These are phyloP conservation scores for Drosophila suboccidentalis DNA, from an alignment of 2,888 invertebrate species.

Conservation along the genomic window DNA sequence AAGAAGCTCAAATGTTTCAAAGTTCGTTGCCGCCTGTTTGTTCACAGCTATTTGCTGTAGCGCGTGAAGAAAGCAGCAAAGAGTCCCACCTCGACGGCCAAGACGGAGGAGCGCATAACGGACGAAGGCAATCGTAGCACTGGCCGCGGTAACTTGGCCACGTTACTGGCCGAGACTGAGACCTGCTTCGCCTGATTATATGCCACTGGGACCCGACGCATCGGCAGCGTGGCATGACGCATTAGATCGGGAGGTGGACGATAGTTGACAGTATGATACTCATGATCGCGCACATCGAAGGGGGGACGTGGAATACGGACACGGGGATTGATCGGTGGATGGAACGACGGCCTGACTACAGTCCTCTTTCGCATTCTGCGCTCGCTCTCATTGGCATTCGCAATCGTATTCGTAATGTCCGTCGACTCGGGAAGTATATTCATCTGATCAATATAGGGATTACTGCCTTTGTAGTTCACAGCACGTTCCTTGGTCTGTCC, in stretches of 20 bases:
- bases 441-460: constrained; percentile 33
- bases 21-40: neutral
- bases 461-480: constrained; percentile 31
- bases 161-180: neutral
- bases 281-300: constrained; percentile 66
- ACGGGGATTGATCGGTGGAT: constrained; percentile 68
- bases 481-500: neutral
- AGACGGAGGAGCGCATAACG: constrained; percentile 40
- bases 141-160: constrained; percentile 17
- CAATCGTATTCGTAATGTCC: neutral
- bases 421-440: neutral
- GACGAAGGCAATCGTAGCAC: constrained; percentile 22
- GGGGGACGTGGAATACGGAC: constrained; percentile 64
- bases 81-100: constrained; percentile 59
- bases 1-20: neutral
- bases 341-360: constrained; percentile 33
- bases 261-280: constrained; percentile 58
- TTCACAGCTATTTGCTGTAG: constrained; percentile 2
- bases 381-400: neutral
- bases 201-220: neutral
- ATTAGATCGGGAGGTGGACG: constrained; percentile 23
- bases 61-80: constrained; percentile 51
- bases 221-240: neutral
- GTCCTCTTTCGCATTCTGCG: neutral
- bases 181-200: constrained; percentile 22